A percentile compares a stretch with the other conserved stretches of the same genome.
Evolutionary conservation across 2,113 vertebrate species (phyloP).

Genomic region (Oryzias woworae): DNA sequence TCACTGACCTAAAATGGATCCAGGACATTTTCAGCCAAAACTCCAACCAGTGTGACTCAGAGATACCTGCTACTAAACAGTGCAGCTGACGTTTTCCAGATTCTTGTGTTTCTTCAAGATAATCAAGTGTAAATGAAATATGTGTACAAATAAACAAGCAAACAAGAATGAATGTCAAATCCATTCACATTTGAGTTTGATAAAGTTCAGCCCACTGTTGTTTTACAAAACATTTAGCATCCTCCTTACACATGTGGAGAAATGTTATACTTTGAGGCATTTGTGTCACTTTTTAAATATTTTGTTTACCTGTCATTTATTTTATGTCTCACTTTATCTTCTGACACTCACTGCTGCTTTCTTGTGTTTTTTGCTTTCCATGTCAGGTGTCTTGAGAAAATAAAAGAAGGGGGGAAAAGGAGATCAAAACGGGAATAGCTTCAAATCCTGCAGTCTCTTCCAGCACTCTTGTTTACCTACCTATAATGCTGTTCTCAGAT

Average conservation of each 20-base stretch:
- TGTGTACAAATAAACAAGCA: too few relatives aligned
- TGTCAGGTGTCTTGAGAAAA: conserved; percentile 25
- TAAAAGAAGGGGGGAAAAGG: conserved; percentile 15
- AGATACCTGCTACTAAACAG: too few relatives aligned
- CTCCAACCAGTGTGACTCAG: too few relatives aligned
- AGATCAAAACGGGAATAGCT: conserved; percentile 59
- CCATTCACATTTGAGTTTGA: too few relatives aligned
- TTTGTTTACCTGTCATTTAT: conserved; percentile 16
- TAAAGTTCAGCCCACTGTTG: too few relatives aligned
- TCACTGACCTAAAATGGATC: too few relatives aligned
- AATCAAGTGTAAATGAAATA: too few relatives aligned
- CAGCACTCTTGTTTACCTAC: conserved; percentile 75
- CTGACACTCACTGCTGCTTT: conserved; percentile 24
- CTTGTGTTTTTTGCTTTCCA: conserved; percentile 2
- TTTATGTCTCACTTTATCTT: conserved; percentile 29
- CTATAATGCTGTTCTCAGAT: conserved; percentile 76
- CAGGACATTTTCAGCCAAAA: too few relatives aligned
- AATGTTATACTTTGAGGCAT: neutral
- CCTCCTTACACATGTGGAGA: too few relatives aligned
- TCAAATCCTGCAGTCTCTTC: conserved; percentile 74
- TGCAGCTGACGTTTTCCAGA: too few relatives aligned
- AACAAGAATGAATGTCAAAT: too few relatives aligned
- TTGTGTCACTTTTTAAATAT: neutral
- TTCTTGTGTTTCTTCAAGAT: too few relatives aligned
- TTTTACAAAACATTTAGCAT: neutral